These are phyloP conservation scores for Etheostoma perlongum DNA, from an alignment of 2,797 vertebrate genomes.

Conservation along the genomic window DNA sequence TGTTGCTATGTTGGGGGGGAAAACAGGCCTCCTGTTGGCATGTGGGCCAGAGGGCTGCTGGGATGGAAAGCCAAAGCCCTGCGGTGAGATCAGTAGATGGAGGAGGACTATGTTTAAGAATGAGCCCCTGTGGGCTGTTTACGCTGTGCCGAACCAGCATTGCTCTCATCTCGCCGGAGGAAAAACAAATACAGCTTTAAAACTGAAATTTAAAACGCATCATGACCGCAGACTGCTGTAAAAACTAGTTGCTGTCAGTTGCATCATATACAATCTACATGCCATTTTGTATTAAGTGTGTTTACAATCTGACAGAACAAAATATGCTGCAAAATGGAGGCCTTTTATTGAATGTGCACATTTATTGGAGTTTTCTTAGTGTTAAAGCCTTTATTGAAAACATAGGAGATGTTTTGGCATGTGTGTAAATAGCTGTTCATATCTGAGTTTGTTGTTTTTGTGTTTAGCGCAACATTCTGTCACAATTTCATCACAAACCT, in stretches of 20 bases:
- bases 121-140: constrained; percentile 71
- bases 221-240: constrained; percentile 35
- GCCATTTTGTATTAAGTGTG: constrained; percentile 24
- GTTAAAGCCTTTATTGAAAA: constrained; percentile 15
- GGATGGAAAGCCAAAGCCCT: constrained; percentile 70
- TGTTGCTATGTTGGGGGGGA: constrained; percentile 73
- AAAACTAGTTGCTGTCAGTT: constrained; percentile 66
- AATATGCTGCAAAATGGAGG: constrained; percentile 16
- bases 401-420: neutral
- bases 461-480: constrained; percentile 23
- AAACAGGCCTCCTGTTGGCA: constrained; percentile 80
- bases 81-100: constrained; percentile 72
- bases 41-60: constrained; percentile 74
- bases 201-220: constrained; percentile 63
- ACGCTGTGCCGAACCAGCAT: constrained; percentile 69
- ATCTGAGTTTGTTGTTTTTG: neutral
- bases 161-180: constrained; percentile 67
- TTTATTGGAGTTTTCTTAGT: constrained; percentile 1
- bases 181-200: constrained; percentile 69
- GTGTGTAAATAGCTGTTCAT: neutral
- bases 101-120: constrained; percentile 75
- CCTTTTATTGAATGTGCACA: constrained; percentile 15
- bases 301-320: constrained; percentile 30
- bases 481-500: constrained; percentile 3
- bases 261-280: constrained; percentile 62